Evolutionary conservation across 2,113 vertebrate species (phyloP), one percentile per base, ranked within the genome.

Genomic region (Dasyornis broadbenti): DNA sequence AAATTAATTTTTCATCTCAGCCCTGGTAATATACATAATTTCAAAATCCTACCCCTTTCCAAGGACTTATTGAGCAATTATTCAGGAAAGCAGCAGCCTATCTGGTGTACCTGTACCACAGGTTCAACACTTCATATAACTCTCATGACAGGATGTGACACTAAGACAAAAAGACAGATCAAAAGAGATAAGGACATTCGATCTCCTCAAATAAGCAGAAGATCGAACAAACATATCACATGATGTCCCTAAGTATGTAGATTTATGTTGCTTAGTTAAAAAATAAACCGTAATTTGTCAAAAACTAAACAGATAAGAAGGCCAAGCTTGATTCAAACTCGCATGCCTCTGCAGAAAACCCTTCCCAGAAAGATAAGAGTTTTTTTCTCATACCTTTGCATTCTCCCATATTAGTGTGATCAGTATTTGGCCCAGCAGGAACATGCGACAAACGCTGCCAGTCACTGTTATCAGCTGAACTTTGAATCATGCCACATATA

Each of bases 401-500:
- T 95, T 96, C 97, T 92, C 98, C 99, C 98, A 98, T 94, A 86
- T 98, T 98, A 72, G 99, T 99, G 91, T 99, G 98, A 96, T 99
- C 99, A 0, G 82, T 98, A 63, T 82, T 47, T 7, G 99, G 99
- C 11, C 99, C 99, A 23, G 95, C 89, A 6, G 95, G 47, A 70
- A 94, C 96, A 17, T 59, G 64, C 33, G 96, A 89, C 40, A 98
- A 86, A 35, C 96, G 96, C 11, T 87, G 71, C 99, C 99, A 99
- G 42, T 98, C 98, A 9, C 80, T 96, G 59, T 60, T 96, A 85
- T 98, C 97, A 7, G n/a, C 96, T 80, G 97, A 83, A 91, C 98
- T 98, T 97, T 99, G 99, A 96, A 99, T 97, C 99, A 99, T 99
- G 31, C 99, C 99, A 86, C 99, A 99, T 61, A 99, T 98, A 76